Percentiles rank a stretch among this genome's conserved stretches.
Evolutionary conservation across 2,113 vertebrate species (phyloP).

Genomic region (Myotis davidii): DNA sequence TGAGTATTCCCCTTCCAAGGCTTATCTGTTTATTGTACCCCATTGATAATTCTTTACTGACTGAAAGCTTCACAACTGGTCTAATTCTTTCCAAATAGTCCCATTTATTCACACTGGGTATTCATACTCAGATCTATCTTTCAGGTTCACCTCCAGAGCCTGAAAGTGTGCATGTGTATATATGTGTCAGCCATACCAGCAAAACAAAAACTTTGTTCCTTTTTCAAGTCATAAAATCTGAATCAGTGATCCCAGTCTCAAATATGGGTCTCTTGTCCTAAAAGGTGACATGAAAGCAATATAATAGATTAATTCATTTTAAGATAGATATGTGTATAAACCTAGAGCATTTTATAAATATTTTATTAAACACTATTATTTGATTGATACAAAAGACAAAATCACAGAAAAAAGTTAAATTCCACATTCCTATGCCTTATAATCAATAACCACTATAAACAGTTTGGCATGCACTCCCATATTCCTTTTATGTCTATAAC

Average conservation of each 20-base stretch:
- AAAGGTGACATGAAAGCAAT: neutral
- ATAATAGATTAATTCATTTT: conserved; percentile 9
- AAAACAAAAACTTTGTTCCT: neutral
- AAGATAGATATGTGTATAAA: neutral
- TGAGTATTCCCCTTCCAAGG: neutral
- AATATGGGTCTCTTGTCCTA: neutral
- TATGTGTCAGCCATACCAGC: neutral
- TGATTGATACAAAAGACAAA: neutral
- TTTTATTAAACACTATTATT: neutral
- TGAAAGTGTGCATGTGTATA: neutral
- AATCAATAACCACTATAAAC: neutral
- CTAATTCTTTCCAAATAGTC: neutral
- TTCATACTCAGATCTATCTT: neutral
- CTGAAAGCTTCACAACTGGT: neutral
- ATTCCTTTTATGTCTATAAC: neutral
- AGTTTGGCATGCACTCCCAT: neutral
- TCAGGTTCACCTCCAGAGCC: neutral
- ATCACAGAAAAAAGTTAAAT: neutral
- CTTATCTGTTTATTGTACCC: neutral
- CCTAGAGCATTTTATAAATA: neutral
- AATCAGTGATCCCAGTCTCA: neutral
- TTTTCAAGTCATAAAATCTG: conserved; percentile 5
- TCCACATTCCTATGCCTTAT: neutral
- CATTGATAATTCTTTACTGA: neutral
- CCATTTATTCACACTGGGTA: neutral